Evolutionary conservation across 1,140 invertebrate genomes (phyloP).

Genomic region (Leptopilina boulardi): DNA sequence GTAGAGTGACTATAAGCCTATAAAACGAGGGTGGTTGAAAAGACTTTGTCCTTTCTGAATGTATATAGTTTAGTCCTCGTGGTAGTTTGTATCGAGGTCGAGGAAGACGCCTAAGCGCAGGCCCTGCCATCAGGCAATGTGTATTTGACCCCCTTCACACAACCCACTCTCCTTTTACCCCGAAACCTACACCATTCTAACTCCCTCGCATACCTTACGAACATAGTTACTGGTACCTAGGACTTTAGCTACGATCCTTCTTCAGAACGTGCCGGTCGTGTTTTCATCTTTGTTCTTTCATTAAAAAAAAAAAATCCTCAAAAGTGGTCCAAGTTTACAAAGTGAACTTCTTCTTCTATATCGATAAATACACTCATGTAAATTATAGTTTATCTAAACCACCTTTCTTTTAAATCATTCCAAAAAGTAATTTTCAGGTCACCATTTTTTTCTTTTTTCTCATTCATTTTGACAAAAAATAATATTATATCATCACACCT

Average conservation of each 20-base stretch:
- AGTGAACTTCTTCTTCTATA: constrained; percentile 3
- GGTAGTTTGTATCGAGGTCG: constrained; percentile 27
- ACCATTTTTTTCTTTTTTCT: neutral
- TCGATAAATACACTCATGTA: constrained; percentile 10
- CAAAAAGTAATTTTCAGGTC: neutral
- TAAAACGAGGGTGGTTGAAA: constrained; percentile 26
- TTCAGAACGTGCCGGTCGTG: constrained; percentile 30
- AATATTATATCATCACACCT: too few relatives aligned
- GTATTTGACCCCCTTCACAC: constrained; percentile 29
- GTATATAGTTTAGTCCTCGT: constrained; percentile 16
- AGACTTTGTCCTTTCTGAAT: neutral
- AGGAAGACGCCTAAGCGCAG: constrained; percentile 27
- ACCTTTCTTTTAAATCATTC: too few relatives aligned
- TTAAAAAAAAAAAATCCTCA: too few relatives aligned
- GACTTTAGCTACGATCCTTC: constrained; percentile 32
- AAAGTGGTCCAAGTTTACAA: constrained; percentile 24
- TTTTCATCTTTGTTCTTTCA: constrained; percentile 28
- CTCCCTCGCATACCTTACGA: constrained; percentile 23
- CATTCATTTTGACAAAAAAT: too few relatives aligned
- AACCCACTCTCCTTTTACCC: constrained; percentile 2
- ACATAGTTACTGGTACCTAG: constrained; percentile 27
- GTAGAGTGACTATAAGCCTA: constrained; percentile 11
- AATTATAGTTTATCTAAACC: too few relatives aligned
- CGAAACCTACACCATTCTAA: neutral
- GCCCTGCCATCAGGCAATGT: constrained; percentile 18